Evolutionary conservation across 2,888 invertebrate genomes (phyloP).

Genomic region (Coronaproctus castanopsis): DNA sequence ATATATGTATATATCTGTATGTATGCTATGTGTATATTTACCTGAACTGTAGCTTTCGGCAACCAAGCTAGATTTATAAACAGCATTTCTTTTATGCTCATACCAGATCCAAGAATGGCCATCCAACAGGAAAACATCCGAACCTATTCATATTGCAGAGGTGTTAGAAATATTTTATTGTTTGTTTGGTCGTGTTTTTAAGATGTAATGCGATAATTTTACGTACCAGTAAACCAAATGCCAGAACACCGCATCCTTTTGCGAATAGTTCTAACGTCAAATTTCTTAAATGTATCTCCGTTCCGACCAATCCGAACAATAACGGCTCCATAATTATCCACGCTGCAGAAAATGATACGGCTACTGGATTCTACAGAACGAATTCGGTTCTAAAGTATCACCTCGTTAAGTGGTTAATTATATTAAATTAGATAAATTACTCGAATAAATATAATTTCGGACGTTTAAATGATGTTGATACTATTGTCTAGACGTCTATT

Average conservation of each 20-base stretch:
- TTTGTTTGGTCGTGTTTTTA: too few relatives aligned
- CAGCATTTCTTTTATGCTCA: slow-evolving; percentile 41
- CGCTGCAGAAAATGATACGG: slow-evolving; percentile 17
- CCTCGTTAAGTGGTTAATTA: too few relatives aligned
- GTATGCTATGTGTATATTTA: slow-evolving; percentile 26
- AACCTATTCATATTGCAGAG: too few relatives aligned
- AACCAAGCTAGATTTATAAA: slow-evolving; percentile 53
- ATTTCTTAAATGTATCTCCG: slow-evolving; percentile 37
- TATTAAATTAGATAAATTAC: too few relatives aligned
- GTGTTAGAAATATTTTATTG: too few relatives aligned
- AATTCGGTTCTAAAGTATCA: too few relatives aligned
- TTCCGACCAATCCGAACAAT: slow-evolving; percentile 54
- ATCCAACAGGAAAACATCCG: slow-evolving; percentile 31
- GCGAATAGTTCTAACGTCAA: slow-evolving; percentile 24
- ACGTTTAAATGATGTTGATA: too few relatives aligned
- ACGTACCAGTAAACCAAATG: slow-evolving; percentile 33
- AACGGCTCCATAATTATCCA: slow-evolving; percentile 59
- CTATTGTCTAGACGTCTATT: too few relatives aligned
- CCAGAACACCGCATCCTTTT: slow-evolving; percentile 26
- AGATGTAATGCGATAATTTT: too few relatives aligned
- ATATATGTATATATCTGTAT: neutral
- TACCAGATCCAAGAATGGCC: slow-evolving; percentile 31
- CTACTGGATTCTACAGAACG: slow-evolving; percentile 32
- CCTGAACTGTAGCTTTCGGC: slow-evolving; percentile 66
- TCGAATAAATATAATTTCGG: too few relatives aligned